These are phyloP conservation scores for Girardia tigrina DNA, from an alignment of 2,888 invertebrate genomes.

Conservation along the genomic window DNA sequence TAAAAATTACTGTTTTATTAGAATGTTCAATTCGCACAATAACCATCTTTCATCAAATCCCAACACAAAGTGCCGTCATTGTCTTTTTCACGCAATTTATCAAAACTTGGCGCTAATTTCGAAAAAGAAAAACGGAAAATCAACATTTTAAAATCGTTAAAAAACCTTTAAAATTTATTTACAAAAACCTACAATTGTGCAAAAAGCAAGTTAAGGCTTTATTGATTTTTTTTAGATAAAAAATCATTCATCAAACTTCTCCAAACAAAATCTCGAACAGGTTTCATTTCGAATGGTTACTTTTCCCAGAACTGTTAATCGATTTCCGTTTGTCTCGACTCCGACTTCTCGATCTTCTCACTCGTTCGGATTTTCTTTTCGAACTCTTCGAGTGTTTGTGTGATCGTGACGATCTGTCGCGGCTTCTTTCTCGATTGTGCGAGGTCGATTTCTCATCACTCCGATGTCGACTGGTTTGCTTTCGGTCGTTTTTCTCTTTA, in stretches of 20 bases:
- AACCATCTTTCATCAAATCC: too few relatives aligned
- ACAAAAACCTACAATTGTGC: constrained; percentile 19
- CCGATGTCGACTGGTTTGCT: neutral
- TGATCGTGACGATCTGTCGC: neutral
- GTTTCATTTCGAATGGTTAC: neutral
- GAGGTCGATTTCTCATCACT: neutral
- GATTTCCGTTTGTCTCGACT: neutral
- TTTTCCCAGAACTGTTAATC: neutral
- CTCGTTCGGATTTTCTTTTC: neutral
- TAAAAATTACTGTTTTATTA: too few relatives aligned
- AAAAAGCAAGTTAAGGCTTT: neutral
- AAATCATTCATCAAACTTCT: too few relatives aligned
- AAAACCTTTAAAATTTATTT: constrained; percentile 18
- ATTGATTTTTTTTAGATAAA: too few relatives aligned
- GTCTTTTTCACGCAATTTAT: too few relatives aligned
- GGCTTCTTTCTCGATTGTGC: neutral
- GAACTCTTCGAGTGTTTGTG: neutral
- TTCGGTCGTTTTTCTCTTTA: neutral
- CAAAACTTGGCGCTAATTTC: too few relatives aligned
- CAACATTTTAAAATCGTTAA: too few relatives aligned
- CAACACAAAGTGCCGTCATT: too few relatives aligned
- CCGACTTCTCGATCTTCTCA: neutral
- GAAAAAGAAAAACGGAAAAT: too few relatives aligned
- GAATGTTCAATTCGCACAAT: too few relatives aligned
- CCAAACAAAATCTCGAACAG: too few relatives aligned